Evolutionary conservation across 1,140 invertebrate genomes (phyloP), one percentile per base, ranked within the genome.

Genomic region (Heliconius congener): DNA sequence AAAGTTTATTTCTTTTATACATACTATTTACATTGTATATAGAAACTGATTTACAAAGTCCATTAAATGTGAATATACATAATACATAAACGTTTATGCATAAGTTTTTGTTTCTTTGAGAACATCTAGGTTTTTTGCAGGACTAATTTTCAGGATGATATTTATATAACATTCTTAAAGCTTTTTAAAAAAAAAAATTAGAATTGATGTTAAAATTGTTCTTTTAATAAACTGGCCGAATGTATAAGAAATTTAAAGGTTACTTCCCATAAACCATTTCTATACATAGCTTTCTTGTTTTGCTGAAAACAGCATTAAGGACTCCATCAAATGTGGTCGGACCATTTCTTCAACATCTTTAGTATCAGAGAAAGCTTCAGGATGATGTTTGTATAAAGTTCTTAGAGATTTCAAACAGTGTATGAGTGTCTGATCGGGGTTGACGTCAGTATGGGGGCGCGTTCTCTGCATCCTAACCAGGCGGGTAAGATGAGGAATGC

Each of bases 281-380:
- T 88, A 95, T 34, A 95, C 94, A 80, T 95, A 95, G 76, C 93
- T 95, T 81, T 95, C 94, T 84, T 95, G 92, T 84, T 93, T 94
- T 70, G 93, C 91, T 0, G 94, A 95, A 76, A 95, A 94, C n/a
- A 91, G 76, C 93, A 94, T 93, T 13, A 96, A 96, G 94, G 95
- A 98, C 96, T 95, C 98, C 94, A 95, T 97, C 95, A 88, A 96
- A 96, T 83, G 97, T 95, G 78, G 98, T 92, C 80, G 97, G 96
- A 90, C 96, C 97, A 96, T 97, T 96, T 95, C 96, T 96, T 95
- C 96, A 94, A 95, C 96, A 96, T 95, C 96, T 95, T 95, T 96
- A 96, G 88, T 79, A 9, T 93, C 89, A 5, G 93, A 89, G 50
- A 96, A 95, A 23, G 95, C 95, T 34, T 95, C 90, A 0, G 95